Conservation (phyloP, 2,888 invertebrate genomes). For the Chymomyza fuscimana region DNA sequence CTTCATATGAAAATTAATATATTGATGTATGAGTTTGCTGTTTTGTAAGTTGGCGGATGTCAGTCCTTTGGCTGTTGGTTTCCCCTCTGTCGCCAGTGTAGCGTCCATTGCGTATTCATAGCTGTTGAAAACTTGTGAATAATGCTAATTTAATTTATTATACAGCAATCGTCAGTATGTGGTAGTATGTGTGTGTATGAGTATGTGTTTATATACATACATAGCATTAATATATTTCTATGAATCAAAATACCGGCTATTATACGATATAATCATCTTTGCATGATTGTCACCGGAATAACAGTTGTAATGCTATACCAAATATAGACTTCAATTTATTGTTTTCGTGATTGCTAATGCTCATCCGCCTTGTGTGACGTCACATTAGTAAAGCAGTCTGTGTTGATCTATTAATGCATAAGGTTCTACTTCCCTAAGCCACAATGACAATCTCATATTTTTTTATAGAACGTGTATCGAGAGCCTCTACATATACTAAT, state of each 20-base stretch:
- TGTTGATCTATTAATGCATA: too few species aligned
- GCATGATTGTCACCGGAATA: neutral
- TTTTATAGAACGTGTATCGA: too few species aligned
- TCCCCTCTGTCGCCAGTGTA: constrained; percentile 9
- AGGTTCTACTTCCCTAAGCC: too few species aligned
- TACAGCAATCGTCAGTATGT: neutral
- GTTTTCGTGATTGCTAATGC: too few species aligned
- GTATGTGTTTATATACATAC: neutral
- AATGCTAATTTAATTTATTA: constrained; percentile 59
- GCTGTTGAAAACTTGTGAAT: constrained; percentile 53
- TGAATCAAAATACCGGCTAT: too few species aligned
- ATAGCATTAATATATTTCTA: neutral
- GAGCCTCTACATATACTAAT: too few species aligned
- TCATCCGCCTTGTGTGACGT: too few species aligned
- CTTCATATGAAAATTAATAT: constrained; percentile 11
- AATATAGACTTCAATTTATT: too few species aligned
- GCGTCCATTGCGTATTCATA: constrained; percentile 59
- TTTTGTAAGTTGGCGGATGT: constrained; percentile 20
- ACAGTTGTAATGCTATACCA: neutral
- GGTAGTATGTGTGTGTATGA: too few species aligned
- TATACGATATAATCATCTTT: constrained; percentile 1
- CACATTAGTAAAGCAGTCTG: too few species aligned
- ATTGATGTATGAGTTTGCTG: constrained; percentile 49
- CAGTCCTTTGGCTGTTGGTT: constrained; percentile 20
- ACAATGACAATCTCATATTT: too few species aligned